Evolutionary conservation across 2,113 vertebrate species (phyloP).

Genomic region (Xiphias gladius): DNA sequence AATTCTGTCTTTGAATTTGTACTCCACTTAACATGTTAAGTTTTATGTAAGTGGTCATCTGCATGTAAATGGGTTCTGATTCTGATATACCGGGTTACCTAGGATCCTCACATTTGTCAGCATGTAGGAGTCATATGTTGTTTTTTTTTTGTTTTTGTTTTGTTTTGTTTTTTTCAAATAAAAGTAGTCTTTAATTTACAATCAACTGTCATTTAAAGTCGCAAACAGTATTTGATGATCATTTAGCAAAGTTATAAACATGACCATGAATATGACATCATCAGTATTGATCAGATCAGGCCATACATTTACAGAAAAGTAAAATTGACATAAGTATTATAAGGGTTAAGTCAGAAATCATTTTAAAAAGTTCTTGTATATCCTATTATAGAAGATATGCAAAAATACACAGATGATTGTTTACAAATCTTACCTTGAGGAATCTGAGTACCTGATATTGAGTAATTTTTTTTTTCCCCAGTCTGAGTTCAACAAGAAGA

Average conservation of each 20-base stretch:
- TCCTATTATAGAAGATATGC: no score
- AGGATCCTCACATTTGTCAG: not conserved
- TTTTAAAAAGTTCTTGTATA: no score
- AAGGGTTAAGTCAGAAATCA: not conserved
- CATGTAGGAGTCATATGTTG: no score
- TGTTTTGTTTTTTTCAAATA: no score
- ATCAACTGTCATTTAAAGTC: no score
- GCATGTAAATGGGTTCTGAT: not conserved
- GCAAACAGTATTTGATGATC: no score
- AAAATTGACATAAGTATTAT: not conserved
- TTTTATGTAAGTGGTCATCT: not conserved
- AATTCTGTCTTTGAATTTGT: not conserved
- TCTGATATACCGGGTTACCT: not conserved
- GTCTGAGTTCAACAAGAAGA: slow-evolving; percentile 93
- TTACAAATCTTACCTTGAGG: not conserved
- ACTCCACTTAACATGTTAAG: not conserved
- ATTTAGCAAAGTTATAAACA: no score
- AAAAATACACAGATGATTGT: not conserved
- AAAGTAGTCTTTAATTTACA: no score
- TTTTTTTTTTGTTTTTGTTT: no score
- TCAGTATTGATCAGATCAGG: no score
- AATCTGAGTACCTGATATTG: not conserved
- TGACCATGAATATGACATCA: no score
- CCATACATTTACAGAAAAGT: no score
- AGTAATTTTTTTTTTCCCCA: slow-evolving; percentile 62